phyloP scores from a whole-genome alignment of 2,113 vertebrate species.

The Tringa solitaria region DNA sequence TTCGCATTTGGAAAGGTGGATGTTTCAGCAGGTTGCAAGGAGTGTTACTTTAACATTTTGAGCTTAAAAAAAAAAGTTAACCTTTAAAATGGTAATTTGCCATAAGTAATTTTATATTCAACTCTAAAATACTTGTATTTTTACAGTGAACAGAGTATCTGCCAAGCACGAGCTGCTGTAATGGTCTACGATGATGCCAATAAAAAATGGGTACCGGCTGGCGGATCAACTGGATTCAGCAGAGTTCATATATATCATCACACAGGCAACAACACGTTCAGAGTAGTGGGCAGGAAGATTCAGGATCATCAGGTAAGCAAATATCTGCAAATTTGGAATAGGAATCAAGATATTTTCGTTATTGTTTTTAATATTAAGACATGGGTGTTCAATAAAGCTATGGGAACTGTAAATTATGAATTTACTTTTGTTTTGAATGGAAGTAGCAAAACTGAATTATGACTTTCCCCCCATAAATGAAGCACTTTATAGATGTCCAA shows the following conservation, averaged over 20 bases:
- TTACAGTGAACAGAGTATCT: constrained; percentile 97
- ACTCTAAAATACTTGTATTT: constrained; percentile 12
- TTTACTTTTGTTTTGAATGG: not conserved
- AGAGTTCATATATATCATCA: constrained; percentile 99
- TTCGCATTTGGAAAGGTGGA: not conserved
- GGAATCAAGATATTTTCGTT: not conserved
- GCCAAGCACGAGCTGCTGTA: constrained; percentile 97
- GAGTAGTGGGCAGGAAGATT: constrained; percentile 98
- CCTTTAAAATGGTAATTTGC: not conserved
- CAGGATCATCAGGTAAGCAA: constrained; percentile 95
- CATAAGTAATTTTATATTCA: not conserved
- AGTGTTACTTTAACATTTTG: not conserved
- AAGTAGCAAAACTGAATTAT: not conserved
- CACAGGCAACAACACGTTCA: constrained; percentile 97
- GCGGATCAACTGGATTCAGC: constrained; percentile 96
- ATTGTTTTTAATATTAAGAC: not conserved
- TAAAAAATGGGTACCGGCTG: constrained; percentile 98
- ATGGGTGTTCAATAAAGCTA: not conserved
- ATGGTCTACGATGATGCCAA: constrained; percentile 99
- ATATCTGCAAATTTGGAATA: not conserved
- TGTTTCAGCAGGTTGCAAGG: not conserved
- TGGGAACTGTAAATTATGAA: not conserved
- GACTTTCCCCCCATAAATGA: not conserved
- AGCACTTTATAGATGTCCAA: not conserved
- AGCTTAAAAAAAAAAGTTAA: not conserved